A percentile compares a stretch with the other conserved stretches of the same genome.
These are phyloP conservation scores for Fistularia commersonii DNA, from an alignment of 2,797 vertebrate genomes.

Conservation along the genomic window DNA sequence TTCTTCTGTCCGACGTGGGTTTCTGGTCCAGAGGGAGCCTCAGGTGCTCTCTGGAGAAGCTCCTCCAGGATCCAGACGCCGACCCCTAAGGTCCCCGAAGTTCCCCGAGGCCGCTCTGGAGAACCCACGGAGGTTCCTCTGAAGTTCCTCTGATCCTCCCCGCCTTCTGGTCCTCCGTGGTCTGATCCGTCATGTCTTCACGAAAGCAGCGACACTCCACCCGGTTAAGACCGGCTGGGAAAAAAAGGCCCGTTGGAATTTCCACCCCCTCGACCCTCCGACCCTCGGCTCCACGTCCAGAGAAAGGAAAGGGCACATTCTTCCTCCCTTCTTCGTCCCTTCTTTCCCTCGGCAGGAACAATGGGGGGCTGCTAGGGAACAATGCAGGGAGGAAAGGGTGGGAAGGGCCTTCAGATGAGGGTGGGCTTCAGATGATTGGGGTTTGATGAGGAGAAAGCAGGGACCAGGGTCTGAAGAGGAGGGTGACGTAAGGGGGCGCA, in stretches of 20 bases:
- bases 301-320: constrained; percentile 47
- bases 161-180: no score
- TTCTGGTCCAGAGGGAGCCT: no score
- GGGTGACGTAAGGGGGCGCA: constrained; percentile 28
- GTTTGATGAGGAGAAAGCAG: constrained; percentile 34
- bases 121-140: no score
- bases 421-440: background rate
- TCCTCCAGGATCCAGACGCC: no score
- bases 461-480: constrained; percentile 16
- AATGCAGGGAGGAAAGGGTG: constrained; percentile 21
- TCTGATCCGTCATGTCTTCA: no score
- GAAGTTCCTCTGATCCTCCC: no score
- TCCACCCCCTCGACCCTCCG: constrained; percentile 60
- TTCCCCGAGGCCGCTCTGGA: no score
- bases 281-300: constrained; percentile 19
- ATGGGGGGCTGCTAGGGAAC: constrained; percentile 36
- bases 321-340: constrained; percentile 21
- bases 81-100: no score
- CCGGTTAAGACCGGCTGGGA: constrained; percentile 9
- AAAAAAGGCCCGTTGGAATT: constrained; percentile 59
- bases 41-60: no score
- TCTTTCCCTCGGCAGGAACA: constrained; percentile 25
- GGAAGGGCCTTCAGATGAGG: constrained; percentile 13
- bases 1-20: no score
- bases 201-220: no score